A percentile compares a stretch with the other conserved stretches of the same genome.
Conservation (phyloP, 37 sponge, comb jelly and placozoan species). For the Tethya wilhelma region DNA sequence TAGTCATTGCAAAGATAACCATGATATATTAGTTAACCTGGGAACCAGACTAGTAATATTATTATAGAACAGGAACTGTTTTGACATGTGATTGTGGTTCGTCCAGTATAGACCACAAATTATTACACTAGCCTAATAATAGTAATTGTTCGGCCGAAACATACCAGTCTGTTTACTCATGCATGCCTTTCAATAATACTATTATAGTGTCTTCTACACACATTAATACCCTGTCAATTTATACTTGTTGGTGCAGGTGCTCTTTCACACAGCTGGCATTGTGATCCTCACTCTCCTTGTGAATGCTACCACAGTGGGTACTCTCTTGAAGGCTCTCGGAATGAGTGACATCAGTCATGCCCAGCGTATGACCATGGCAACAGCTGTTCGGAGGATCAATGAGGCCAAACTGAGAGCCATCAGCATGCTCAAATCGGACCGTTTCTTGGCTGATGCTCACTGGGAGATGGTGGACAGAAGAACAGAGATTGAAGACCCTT, state of each 20-base stretch:
- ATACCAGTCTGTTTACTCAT: no score
- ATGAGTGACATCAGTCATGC: constrained; percentile 86
- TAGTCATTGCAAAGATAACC: no score
- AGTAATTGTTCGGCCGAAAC: no score
- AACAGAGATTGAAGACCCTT: constrained; percentile 70
- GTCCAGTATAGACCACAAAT: no score
- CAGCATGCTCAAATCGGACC: constrained; percentile 80
- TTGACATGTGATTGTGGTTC: no score
- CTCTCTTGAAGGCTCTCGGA: constrained; percentile 76
- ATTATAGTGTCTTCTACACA: no score
- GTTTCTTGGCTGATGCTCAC: constrained; percentile 83
- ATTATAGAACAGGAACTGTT: no score
- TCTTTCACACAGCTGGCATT: constrained; percentile 92
- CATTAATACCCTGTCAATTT: no score
- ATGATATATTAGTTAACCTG: no score
- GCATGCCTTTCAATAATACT: no score
- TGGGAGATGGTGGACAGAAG: constrained; percentile 88
- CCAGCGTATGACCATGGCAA: constrained; percentile 65
- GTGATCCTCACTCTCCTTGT: constrained; percentile 85
- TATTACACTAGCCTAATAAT: no score
- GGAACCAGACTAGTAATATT: no score
- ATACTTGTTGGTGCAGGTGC: constrained; percentile 69
- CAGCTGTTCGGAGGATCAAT: constrained; percentile 64
- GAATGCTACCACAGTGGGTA: constrained; percentile 85
- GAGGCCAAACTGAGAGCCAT: constrained; percentile 72